Conservation (phyloP, 2,113 vertebrate species). For the Sphyrna mokarran region DNA sequence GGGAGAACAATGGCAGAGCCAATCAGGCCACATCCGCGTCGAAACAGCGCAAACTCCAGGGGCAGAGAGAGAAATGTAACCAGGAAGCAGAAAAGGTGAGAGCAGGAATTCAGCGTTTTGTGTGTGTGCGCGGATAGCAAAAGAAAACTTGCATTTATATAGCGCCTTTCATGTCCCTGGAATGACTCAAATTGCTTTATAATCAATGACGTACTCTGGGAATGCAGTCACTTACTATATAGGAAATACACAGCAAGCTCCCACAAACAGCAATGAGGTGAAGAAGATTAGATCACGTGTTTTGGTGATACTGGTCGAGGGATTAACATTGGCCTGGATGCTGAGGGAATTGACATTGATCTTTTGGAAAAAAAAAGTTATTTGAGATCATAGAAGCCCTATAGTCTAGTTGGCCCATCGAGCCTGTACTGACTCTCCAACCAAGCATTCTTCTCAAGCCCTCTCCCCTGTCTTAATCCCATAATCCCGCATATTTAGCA, state of each 20-base stretch:
- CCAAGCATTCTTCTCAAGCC: too few relatives aligned
- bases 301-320: not conserved
- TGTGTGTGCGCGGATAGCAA: not conserved
- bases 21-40: slow-evolving; percentile 52
- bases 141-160: not conserved
- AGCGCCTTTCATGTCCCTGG: too few relatives aligned
- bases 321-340: not conserved
- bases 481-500: too few relatives aligned
- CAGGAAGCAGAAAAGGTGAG: slow-evolving; percentile 57
- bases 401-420: too few relatives aligned
- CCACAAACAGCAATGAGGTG: not conserved
- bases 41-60: slow-evolving; percentile 56
- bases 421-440: too few relatives aligned
- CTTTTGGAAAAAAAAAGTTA: too few relatives aligned
- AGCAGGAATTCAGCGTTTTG: too few relatives aligned
- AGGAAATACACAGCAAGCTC: not conserved
- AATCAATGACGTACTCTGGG: not conserved
- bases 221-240: not conserved
- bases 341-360: too few relatives aligned
- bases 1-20: slow-evolving; percentile 56
- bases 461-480: too few relatives aligned
- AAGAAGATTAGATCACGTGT: not conserved
- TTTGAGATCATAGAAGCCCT: too few relatives aligned
- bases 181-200: not conserved
- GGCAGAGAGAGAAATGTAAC: slow-evolving; percentile 49